Conservation (phyloP, 2,797 vertebrate genomes). For the Vultur gryphus region DNA sequence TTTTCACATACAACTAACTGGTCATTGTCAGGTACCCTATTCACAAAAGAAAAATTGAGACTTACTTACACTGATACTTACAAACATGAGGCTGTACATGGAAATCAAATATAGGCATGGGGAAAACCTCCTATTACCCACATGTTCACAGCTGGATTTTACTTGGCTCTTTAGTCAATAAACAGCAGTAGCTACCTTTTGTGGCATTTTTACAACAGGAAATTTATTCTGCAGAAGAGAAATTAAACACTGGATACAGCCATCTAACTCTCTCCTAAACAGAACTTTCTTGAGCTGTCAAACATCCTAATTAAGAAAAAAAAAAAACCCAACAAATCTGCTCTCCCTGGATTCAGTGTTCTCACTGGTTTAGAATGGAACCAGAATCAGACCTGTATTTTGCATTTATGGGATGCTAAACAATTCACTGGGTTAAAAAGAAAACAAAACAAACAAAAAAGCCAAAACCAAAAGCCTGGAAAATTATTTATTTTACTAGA, state of each 20-base stretch:
- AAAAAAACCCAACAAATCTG: not conserved
- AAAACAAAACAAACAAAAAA: not conserved
- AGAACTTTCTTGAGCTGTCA: not conserved
- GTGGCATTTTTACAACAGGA: slow-evolving; percentile 58
- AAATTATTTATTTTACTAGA: not conserved
- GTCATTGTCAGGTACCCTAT: not conserved
- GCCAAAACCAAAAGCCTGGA: not conserved
- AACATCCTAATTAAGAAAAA: not conserved
- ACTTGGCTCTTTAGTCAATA: slow-evolving; percentile 62
- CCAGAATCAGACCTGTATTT: not conserved
- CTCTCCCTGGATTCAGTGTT: not conserved
- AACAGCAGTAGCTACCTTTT: slow-evolving; percentile 64
- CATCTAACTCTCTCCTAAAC: slow-evolving; percentile 6
- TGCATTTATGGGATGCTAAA: not conserved
- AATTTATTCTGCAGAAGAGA: slow-evolving; percentile 46
- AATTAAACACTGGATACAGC: slow-evolving; percentile 30
- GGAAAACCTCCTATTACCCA: slow-evolving; percentile 37
- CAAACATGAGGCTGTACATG: not conserved
- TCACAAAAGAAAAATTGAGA: slow-evolving; percentile 45
- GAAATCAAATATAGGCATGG: slow-evolving; percentile 28
- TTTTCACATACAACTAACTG: not conserved
- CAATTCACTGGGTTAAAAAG: not conserved
- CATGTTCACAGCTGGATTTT: slow-evolving; percentile 71
- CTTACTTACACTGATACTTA: not conserved
- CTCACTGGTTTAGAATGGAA: not conserved